Evolutionary conservation across 2,797 vertebrate genomes (phyloP).

Genomic region (Silurus lanzhouensis): DNA sequence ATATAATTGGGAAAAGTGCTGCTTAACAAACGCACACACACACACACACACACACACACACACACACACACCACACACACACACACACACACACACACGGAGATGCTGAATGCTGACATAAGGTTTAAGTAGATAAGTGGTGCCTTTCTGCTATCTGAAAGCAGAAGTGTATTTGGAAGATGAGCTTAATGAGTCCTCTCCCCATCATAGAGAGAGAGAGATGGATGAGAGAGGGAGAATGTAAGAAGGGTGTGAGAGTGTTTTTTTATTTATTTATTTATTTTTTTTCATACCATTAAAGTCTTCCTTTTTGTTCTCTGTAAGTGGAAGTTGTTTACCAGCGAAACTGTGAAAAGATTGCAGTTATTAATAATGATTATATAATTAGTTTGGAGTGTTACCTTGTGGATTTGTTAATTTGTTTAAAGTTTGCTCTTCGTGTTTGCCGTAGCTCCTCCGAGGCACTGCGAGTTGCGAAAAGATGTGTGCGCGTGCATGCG

Average conservation of each 20-base stretch:
- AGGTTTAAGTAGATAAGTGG: slow-evolving; percentile 49
- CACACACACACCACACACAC: neutral
- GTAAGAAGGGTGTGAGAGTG: neutral
- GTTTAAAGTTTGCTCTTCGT: slow-evolving; percentile 33
- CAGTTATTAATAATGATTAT: slow-evolving; percentile 34
- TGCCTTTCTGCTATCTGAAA: slow-evolving; percentile 37
- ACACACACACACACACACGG: neutral
- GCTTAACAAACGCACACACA: slow-evolving; percentile 2
- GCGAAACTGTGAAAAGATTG: slow-evolving; percentile 27
- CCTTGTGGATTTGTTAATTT: slow-evolving; percentile 32
- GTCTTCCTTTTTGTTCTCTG: slow-evolving; percentile 5
- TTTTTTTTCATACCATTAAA: neutral
- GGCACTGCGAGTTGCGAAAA: neutral
- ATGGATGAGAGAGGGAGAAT: neutral
- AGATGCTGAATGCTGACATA: slow-evolving; percentile 33
- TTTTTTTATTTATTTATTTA: neutral
- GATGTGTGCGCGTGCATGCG: neutral
- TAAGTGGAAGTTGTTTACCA: slow-evolving; percentile 32
- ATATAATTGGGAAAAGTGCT: neutral
- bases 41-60: neutral
- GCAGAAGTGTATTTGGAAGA: slow-evolving; percentile 38
- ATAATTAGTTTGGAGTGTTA: slow-evolving; percentile 31
- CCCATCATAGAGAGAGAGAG: slow-evolving; percentile 14
- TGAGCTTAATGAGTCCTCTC: slow-evolving; percentile 54
- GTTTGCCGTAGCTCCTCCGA: slow-evolving; percentile 8